Base-by-base conservation (phyloP, 1,140 invertebrate genomes). In the Lepidurus arcticus region DNA sequence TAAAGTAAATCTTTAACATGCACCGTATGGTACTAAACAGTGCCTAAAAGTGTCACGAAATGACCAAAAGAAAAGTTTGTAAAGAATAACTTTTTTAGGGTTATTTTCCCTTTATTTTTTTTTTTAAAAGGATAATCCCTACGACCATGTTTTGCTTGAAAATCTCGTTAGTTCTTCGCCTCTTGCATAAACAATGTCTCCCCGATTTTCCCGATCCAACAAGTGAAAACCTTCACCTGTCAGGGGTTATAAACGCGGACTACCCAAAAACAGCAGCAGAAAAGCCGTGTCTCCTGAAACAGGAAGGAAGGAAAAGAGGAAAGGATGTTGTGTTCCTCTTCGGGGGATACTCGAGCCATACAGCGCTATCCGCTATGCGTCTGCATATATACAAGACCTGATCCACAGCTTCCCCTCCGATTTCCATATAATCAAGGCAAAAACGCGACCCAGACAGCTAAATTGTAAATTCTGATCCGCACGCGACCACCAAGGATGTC, bases 301-400 rank as follows among this genome's bases (percentile, higher is more conserved):
- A 65, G 53, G 53, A 65, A 65, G 53, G 53, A 65, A 65, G 53
- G 53, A 65, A 65, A 47, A 65, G 53, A 21, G 21, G 53, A 65
- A 11, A 21, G 53, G 53, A 65, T n/a, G 16, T 21, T 65, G 53
- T 13, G 21, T 65, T 65, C 53, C n/a, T 65, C 53, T 65, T 65
- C 53, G 53, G 16, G 1, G 8, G 53, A 16, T n/a, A 65, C 16
- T 7, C n/a, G 5, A 65, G 34, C 34, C 34, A 34, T 34, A 34
- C 34, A 34, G 3, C 34, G 34, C 34, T 34, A 34, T 34, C 34
- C 34, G 34, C 34, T 34, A 34, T 34, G 34, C 34, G 34, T 34
- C 34, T 34, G 34, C 34, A 34, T 34, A 34, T 34, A 34, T 34
- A 34, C 34, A 34, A 34, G 34, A 34, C 34, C 34, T 34, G 34